These are phyloP conservation scores for Urocyon cinereoargenteus DNA, from an alignment of 2,797 vertebrate genomes.

Conservation along the genomic window DNA sequence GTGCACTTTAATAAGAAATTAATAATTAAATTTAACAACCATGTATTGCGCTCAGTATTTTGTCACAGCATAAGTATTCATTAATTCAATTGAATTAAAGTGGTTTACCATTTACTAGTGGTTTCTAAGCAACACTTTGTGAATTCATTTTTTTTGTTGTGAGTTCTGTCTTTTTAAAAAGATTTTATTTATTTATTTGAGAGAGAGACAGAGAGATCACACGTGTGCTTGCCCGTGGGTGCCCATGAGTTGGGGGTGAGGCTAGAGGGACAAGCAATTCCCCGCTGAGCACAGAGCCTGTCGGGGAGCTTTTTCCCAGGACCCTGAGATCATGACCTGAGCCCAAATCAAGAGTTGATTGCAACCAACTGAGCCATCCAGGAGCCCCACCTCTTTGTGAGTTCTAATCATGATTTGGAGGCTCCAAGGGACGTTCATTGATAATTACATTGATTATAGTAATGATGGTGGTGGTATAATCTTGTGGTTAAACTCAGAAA, in stretches of 20 bases:
- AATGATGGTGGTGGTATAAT: not conserved
- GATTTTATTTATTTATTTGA: not conserved
- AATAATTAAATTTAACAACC: slow-evolving; percentile 38
- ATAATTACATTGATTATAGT: slow-evolving; percentile 5
- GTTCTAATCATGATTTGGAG: slow-evolving; percentile 21
- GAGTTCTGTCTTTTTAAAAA: not conserved
- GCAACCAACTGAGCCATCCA: not conserved
- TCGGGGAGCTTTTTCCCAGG: not conserved
- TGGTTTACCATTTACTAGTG: not conserved
- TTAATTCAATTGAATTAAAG: slow-evolving; percentile 11
- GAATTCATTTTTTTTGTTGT: not conserved
- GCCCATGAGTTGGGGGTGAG: not conserved
- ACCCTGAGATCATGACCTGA: not conserved
- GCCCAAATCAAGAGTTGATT: not conserved
- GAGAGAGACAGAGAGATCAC: too few relatives aligned
- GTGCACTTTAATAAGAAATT: slow-evolving; percentile 2
- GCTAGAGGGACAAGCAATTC: not conserved
- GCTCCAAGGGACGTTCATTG: not conserved
- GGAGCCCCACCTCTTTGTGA: not conserved
- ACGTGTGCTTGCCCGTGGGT: too few relatives aligned
- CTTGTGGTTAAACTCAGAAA: not conserved
- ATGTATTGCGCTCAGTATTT: not conserved
- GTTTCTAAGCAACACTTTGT: not conserved
- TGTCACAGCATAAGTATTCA: not conserved
- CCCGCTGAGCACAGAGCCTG: not conserved